Evolutionary conservation across 2,797 vertebrate species (phyloP).

Genomic region (Phrynocephalus forsythii): DNA sequence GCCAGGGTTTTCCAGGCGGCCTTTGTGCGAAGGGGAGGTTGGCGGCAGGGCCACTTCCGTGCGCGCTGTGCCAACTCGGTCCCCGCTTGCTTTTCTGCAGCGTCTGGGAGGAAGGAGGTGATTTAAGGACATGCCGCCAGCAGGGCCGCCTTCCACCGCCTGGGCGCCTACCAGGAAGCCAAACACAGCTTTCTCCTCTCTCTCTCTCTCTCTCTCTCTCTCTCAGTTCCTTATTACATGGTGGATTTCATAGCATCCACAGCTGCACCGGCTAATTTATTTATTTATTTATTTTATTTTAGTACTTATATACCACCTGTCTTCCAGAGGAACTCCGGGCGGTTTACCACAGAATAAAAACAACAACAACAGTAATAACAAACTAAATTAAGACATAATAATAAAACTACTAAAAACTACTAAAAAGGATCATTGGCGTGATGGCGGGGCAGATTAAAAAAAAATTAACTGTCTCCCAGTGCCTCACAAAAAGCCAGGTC

Average conservation of each 20-base stretch:
- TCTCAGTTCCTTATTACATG: not conserved
- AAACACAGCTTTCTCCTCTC: not conserved
- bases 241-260: not conserved
- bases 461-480: too few species aligned
- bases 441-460: too few species aligned
- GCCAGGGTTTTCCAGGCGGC: not conserved
- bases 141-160: constrained; percentile 22
- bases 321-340: too few species aligned
- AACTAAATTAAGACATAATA: too few species aligned
- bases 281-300: too few species aligned
- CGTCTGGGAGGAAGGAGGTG: constrained; percentile 45
- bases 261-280: too few species aligned
- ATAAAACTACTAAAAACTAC: too few species aligned
- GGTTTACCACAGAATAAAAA: too few species aligned
- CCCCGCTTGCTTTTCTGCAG: constrained; percentile 16
- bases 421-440: too few species aligned
- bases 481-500: too few species aligned
- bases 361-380: too few species aligned
- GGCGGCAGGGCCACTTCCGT: not conserved
- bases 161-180: constrained; percentile 7
- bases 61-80: not conserved
- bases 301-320: too few species aligned
- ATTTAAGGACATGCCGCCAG: constrained; percentile 46
- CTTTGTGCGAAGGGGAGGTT: not conserved
- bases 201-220: not conserved